A percentile compares a stretch with the other conserved stretches of the same genome.
Conservation (phyloP, 2,888 invertebrate genomes). For the Griposia aprilina region DNA sequence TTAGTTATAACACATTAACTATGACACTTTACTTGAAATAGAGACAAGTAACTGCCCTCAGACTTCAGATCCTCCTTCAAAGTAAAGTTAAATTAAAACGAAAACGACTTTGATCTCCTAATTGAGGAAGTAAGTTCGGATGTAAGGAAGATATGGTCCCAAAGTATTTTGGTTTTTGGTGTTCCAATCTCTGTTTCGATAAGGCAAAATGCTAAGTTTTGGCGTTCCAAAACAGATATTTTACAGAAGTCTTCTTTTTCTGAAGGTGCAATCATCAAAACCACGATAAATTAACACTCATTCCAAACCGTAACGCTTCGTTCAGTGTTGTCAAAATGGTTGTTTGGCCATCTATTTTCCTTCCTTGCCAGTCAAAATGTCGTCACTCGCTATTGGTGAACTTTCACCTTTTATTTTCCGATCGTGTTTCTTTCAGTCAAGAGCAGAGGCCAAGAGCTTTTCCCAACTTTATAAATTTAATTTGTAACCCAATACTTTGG, state of each 20-base stretch:
- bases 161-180: not conserved
- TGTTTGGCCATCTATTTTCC: not conserved
- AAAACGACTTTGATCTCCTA: not conserved
- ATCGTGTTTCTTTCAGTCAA: conserved; percentile 29
- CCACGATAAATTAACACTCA: not conserved
- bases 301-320: not conserved
- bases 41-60: not conserved
- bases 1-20: conserved; percentile 36
- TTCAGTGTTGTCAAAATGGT: not conserved
- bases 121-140: not conserved
- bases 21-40: not conserved
- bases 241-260: not conserved
- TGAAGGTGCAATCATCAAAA: not conserved
- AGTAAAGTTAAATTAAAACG: not conserved
- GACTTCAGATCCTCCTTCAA: not conserved
- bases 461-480: conserved; percentile 50
- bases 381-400: not conserved
- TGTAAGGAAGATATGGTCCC: not conserved
- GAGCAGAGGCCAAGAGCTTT: conserved; percentile 6
- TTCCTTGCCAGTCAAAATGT: not conserved
- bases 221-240: too few species aligned
- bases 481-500: conserved; percentile 49
- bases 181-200: not conserved
- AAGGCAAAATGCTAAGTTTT: too few species aligned
- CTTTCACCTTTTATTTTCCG: conserved; percentile 16